Base-by-base conservation (phyloP, 2,113 vertebrate genomes). In the Xerus inauris region DNA sequence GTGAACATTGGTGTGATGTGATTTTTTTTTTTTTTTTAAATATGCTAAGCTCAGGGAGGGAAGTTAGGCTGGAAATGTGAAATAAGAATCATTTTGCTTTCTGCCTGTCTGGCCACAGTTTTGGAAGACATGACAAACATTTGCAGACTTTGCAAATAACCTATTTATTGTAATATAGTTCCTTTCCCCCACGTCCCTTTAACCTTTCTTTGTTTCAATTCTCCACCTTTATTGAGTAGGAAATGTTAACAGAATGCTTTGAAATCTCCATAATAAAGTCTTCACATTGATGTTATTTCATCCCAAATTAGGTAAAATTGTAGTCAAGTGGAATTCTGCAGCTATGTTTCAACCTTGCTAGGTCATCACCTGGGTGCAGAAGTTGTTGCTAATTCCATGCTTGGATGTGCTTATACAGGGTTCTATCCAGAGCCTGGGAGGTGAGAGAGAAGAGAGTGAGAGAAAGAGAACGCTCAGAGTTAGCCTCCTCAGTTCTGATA, bases 21-120 rank as follows among this genome's bases (percentile, higher is more conserved):
- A 38, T 94, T 32, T 62, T 71, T 97, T 85, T 85, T 47, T 51
- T 51, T 80, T 97, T 85, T 86, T 59, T 54, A 19, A 76, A 51
- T 96, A 87, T 83, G 89, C 3, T 59, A 54, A 91, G 16, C 40
- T 95, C 42, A 94, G 49, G 5, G 19, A 65, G 24, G 65, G 30
- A 92, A 91, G 65, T 87, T 87, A 87, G 76, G 14, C 75, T 89
- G 47, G 59, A 91, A 96, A 89, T 86, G 65, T 51, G 13, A 82
- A 90, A 88, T 92, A 28, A 76, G 62, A 73, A 83, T 89, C n/a
- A 59, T 94, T 81, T 94, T 94, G 20, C 65, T n/a, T 84, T 87
- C 71, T 67, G 38, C 59, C 19, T 82, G 3, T 90, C 45, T 97
- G 40, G 14, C 71, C 88, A 77, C 49, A 75, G 38, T 40, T 85